phyloP scores from a whole-genome alignment of 2,113 vertebrate genomes.

The Ailuropoda melanoleuca region DNA sequence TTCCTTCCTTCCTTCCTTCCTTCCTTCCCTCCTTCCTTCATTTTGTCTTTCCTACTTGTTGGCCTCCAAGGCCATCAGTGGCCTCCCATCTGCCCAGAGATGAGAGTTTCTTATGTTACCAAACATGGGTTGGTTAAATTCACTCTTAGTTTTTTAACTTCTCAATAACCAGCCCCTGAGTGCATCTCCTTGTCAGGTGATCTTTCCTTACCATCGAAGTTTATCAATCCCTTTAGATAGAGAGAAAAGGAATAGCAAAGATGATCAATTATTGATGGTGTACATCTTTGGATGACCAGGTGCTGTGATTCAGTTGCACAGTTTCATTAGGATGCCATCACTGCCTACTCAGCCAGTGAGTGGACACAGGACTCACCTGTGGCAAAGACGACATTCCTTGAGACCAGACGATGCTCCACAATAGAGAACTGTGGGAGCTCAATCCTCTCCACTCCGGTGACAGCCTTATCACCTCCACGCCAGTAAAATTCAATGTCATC shows the following conservation, averaged over 20 bases:
- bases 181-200: background rate
- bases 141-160: background rate
- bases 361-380: constrained; percentile 87
- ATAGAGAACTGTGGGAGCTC: constrained; percentile 99
- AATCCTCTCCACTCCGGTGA: constrained; percentile 95
- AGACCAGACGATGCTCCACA: constrained; percentile 96
- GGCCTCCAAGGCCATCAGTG: background rate
- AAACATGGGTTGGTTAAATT: background rate
- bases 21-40: no score
- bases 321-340: background rate
- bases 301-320: rapidly evolving
- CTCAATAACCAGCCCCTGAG: background rate
- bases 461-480: constrained; percentile 95
- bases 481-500: constrained; percentile 99
- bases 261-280: rapidly evolving
- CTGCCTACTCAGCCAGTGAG: rapidly evolving
- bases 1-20: no score
- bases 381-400: constrained; percentile 97
- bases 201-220: background rate
- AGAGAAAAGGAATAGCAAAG: background rate
- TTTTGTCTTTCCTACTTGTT: background rate
- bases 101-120: background rate
- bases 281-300: rapidly evolving
- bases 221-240: background rate
- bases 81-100: background rate